These are phyloP conservation scores for Pammene aurita DNA, from an alignment of 2,888 invertebrate species.

Conservation along the genomic window DNA sequence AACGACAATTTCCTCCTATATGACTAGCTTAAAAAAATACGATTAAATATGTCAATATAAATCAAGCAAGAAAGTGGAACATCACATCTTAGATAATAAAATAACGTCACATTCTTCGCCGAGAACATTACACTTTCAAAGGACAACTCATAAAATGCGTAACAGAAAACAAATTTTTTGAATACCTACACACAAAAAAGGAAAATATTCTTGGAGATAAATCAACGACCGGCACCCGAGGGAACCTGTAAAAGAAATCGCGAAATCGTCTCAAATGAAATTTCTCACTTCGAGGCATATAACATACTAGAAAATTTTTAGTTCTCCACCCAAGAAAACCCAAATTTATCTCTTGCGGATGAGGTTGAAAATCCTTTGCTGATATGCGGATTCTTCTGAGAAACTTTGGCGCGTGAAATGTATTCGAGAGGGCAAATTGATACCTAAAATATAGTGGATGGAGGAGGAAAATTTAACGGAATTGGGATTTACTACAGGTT, in stretches of 20 bases:
- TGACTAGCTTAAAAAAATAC: too few relatives aligned
- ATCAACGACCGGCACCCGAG: conserved; percentile 68
- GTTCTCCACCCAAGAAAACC: conserved; percentile 41
- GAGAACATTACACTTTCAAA: conserved; percentile 34
- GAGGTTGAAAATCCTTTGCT: conserved; percentile 45
- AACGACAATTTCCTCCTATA: too few relatives aligned
- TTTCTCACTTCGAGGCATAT: conserved; percentile 72
- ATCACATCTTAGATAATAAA: conserved; percentile 25
- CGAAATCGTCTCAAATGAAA: conserved; percentile 80
- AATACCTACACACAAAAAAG: conserved; percentile 53
- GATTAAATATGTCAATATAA: background rate
- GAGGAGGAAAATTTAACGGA: conserved; percentile 39
- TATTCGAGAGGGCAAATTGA: conserved; percentile 73
- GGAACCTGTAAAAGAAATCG: conserved; percentile 70
- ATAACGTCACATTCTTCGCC: conserved; percentile 1
- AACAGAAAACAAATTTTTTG: conserved; percentile 46
- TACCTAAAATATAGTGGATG: conserved; percentile 64
- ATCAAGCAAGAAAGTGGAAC: background rate
- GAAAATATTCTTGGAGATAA: conserved; percentile 63
- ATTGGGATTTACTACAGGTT: conserved; percentile 35
- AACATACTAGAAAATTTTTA: conserved; percentile 60
- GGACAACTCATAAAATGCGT: conserved; percentile 38
- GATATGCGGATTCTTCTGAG: conserved; percentile 46
- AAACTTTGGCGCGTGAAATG: conserved; percentile 69
- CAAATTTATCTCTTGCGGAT: conserved; percentile 31